Percentiles rank a stretch among this genome's conserved stretches.
Conservation (phyloP, 1,140 invertebrate species). For the Ceratoteleas bidentatus region DNA sequence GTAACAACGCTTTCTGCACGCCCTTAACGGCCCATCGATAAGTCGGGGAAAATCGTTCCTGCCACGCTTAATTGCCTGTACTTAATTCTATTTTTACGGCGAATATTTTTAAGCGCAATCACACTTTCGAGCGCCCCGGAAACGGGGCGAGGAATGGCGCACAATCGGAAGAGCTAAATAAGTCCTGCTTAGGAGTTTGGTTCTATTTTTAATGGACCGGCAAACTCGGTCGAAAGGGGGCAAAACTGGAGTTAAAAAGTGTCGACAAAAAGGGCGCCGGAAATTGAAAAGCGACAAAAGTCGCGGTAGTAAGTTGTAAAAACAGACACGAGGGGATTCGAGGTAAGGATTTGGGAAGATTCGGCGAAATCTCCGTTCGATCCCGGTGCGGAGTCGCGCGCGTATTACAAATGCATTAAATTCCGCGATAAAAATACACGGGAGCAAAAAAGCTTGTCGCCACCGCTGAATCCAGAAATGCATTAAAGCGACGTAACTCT, state of each 20-base stretch:
- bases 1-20: too few species aligned
- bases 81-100: slow-evolving; percentile 21
- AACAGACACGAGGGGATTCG: too few species aligned
- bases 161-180: too few species aligned
- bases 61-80: slow-evolving; percentile 1
- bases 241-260: too few species aligned
- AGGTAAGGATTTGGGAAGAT: too few species aligned
- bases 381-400: neutral
- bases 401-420: slow-evolving; percentile 27
- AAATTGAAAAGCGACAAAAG: too few species aligned
- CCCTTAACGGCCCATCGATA: neutral
- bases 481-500: slow-evolving; percentile 46
- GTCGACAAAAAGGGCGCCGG: too few species aligned
- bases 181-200: too few species aligned
- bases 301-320: too few species aligned
- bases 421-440: slow-evolving; percentile 36
- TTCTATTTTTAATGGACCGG: too few species aligned
- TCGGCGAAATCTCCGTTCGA: too few species aligned
- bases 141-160: slow-evolving; percentile 1
- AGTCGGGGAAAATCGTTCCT: neutral
- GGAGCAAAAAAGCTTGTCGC: slow-evolving; percentile 21
- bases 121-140: slow-evolving; percentile 7
- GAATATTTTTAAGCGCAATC: slow-evolving; percentile 35
- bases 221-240: too few species aligned
- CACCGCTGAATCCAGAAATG: slow-evolving; percentile 37